Evolutionary conservation across 1,140 invertebrate species (phyloP), one percentile per base, ranked within the genome.

Genomic region (Pectinophora gossypiella): DNA sequence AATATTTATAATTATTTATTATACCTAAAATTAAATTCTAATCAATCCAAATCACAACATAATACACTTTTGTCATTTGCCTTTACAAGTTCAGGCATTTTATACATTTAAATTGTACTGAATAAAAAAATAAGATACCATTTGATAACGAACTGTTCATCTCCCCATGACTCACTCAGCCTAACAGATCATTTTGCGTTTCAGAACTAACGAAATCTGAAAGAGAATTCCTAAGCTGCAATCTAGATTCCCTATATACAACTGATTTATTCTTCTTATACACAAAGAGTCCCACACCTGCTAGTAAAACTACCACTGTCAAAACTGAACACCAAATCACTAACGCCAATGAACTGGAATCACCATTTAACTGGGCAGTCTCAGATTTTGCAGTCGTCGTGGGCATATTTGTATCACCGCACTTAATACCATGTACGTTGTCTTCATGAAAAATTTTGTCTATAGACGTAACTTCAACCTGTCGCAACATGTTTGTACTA

Each of bases 371-470:
- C 18, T 40, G 7, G 38, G 9, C 38, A 27, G 12, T 27, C 23
- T n/a, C n/a, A n/a, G 44, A 5, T 19, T 47, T 51, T 22, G 32
- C 12, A 10, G 52, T 58, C 13, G 38, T 44, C 5, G 23, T 45
- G 5, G 18, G 36, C 49, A 32, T 7, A 48, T 51, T 13, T 22
- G 22, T 49, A 51, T 76, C 59, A 19, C 81, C 79, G 70, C 81
- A 85, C 58, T 56, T 67, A 42, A 85, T 85, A 21, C 81, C 81
- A 43, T 80, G 59, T 1, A 82, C 81, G 51, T 85, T 85, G 48
- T 85, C 81, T 50, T 85, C 81, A 32, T 85, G 75, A 54, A 72
- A 85, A 45, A 79, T 57, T 59, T 82, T 81, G 44, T 83, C 48
- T 4, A 79, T 54, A 32, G 81, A 73, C 19, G 78, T 85, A 9